A percentile compares a stretch with the other conserved stretches of the same genome.
These are phyloP conservation scores for Calypte anna DNA, from an alignment of 2,113 vertebrate species.

Conservation along the genomic window DNA sequence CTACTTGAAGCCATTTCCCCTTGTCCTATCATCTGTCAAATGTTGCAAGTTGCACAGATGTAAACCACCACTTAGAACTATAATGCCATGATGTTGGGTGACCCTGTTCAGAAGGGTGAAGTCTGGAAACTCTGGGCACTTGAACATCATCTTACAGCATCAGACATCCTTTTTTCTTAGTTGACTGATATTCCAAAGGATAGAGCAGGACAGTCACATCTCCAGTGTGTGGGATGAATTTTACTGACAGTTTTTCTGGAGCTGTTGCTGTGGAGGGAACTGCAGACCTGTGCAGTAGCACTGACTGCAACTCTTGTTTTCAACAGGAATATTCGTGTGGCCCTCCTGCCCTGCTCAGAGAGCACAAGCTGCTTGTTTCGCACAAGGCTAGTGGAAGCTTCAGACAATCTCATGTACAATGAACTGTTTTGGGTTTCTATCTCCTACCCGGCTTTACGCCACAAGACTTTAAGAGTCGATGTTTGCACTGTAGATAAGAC, in stretches of 20 bases:
- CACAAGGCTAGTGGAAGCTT: slow-evolving; percentile 76
- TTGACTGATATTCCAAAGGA: neutral
- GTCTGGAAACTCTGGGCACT: neutral
- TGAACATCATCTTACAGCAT: neutral
- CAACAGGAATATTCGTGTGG: slow-evolving; percentile 86
- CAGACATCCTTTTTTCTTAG: neutral
- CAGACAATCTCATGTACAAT: slow-evolving; percentile 82
- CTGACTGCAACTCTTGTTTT: neutral
- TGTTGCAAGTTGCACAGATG: neutral
- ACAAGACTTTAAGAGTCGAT: slow-evolving; percentile 93
- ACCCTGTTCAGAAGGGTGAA: neutral
- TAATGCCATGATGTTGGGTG: neutral
- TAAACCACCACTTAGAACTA: neutral
- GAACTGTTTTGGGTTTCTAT: slow-evolving; percentile 90
- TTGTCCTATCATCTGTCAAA: no score
- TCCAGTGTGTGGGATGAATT: neutral
- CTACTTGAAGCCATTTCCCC: no score
- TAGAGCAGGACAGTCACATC: neutral
- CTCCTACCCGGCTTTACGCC: slow-evolving; percentile 85
- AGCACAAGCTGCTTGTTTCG: slow-evolving; percentile 90
- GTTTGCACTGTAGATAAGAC: slow-evolving; percentile 83
- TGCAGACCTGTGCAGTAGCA: neutral
- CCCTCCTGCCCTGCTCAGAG: slow-evolving; percentile 89
- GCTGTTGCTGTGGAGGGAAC: neutral
- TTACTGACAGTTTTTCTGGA: neutral